Evolutionary conservation across 2,797 vertebrate species (phyloP), one percentile per base, ranked within the genome.

Genomic region (Monodelphis domestica): DNA sequence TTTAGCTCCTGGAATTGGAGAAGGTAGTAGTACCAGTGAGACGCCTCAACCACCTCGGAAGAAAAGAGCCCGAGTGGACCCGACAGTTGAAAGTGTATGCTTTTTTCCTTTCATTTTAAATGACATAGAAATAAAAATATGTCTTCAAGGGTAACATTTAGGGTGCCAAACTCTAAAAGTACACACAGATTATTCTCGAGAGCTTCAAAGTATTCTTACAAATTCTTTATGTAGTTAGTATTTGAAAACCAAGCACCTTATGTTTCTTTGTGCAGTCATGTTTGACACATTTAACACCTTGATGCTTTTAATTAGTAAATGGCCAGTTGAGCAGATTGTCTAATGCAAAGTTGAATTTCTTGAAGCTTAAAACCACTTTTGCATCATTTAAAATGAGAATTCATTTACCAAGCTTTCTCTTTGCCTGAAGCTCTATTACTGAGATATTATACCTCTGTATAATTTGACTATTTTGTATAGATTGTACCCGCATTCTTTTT

Each of bases 21-120:
- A 99, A 97, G 99, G 99, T 21, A 99, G 99, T 97, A 99, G 99
- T 96, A 99, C 99, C 87, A 99, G 99, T 93, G 99, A 99, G 98
- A 99, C 99, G 30, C 99, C 99, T 89, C 99, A 99, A 98, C 99
- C 99, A 53, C 99, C 99, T 29, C 98, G 99, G 97, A 99, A 99
- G 98, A 99, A 99, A 97, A 99, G 99, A 98, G 99, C 99, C 53
- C 99, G 99, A 12, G 99, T 99, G 14, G 99, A 99, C 96, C 99
- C 99, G 7, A 99, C 99, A 0, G 99, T 99, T 91, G 99, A 99
- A 97, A 99, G 99, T 93, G 99, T 99, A 98, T 84, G 99, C 98
- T 94, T 93, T 93, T 54, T 54, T 29, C 6, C 63, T 38, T 0
- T 0, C 6, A 29, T 63, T n/a, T 6, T 78, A 4, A 63, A 10